Conservation (phyloP, 2,113 vertebrate genomes). For the Chrysochloris asiatica region DNA sequence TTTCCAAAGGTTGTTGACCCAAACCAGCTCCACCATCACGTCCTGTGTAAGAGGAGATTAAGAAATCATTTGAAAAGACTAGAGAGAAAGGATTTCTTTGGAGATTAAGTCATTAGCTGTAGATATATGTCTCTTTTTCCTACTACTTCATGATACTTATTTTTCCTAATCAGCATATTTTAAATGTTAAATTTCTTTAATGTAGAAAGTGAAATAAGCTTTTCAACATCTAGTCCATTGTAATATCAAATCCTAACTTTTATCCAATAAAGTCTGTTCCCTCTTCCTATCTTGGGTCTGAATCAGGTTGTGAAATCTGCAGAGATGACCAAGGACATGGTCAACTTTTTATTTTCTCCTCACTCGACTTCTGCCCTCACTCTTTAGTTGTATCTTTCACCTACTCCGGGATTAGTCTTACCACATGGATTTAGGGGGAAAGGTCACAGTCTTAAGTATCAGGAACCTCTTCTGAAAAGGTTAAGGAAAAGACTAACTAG, state of each 20-base stretch:
- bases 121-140: background rate
- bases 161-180: constrained; percentile 15
- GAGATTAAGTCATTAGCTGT: background rate
- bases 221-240: background rate
- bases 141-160: background rate
- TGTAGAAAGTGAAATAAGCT: background rate
- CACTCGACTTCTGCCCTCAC: background rate
- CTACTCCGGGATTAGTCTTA: background rate
- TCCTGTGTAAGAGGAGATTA: background rate
- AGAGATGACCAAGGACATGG: background rate
- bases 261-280: background rate
- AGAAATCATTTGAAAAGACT: background rate
- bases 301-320: background rate
- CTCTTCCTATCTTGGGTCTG: background rate
- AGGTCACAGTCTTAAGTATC: background rate
- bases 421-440: background rate
- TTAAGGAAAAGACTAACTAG: background rate
- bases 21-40: background rate
- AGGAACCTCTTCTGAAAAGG: background rate
- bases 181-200: background rate
- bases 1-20: background rate
- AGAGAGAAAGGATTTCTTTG: background rate
- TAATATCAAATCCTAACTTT: background rate
- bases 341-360: background rate
- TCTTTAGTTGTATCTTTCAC: background rate